Percentiles rank a stretch among this genome's conserved stretches.
Evolutionary conservation across 2,797 vertebrate species (phyloP).

Genomic region (Pipistrellus pipistrellus): DNA sequence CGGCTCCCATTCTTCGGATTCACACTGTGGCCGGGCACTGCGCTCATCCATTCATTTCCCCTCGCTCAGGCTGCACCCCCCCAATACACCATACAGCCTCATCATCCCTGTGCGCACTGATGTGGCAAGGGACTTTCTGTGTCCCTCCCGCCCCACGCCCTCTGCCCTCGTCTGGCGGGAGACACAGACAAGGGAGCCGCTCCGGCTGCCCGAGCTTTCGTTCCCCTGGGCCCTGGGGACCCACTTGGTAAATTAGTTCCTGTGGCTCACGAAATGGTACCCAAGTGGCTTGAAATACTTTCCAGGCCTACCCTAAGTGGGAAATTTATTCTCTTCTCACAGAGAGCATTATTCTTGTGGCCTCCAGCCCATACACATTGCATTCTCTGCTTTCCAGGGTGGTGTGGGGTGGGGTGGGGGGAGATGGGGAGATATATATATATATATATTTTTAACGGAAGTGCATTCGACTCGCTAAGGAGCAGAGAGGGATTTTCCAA

Average conservation of each 20-base stretch:
- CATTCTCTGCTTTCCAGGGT: too few relatives aligned
- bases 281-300: conserved; percentile 58
- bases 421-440: too few relatives aligned
- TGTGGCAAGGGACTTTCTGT: neutral
- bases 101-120: accelerated
- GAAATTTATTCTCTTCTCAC: conserved; percentile 59
- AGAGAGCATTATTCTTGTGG: neutral
- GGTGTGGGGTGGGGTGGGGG: accelerated
- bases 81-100: accelerated
- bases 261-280: conserved; percentile 58
- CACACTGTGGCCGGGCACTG: accelerated
- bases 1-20: neutral
- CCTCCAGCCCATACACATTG: neutral
- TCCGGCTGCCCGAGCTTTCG: neutral
- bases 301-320: conserved; percentile 24
- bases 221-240: conserved; percentile 47
- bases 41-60: neutral
- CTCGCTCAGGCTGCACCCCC: neutral
- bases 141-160: neutral
- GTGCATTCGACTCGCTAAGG: neutral
- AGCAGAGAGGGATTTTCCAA: neutral
- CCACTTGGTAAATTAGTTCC: conserved; percentile 68
- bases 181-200: neutral
- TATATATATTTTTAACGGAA: neutral
- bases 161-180: neutral